Evolutionary conservation across 2,888 invertebrate genomes (phyloP), one percentile per base, ranked within the genome.

Genomic region (Lymantria monacha): DNA sequence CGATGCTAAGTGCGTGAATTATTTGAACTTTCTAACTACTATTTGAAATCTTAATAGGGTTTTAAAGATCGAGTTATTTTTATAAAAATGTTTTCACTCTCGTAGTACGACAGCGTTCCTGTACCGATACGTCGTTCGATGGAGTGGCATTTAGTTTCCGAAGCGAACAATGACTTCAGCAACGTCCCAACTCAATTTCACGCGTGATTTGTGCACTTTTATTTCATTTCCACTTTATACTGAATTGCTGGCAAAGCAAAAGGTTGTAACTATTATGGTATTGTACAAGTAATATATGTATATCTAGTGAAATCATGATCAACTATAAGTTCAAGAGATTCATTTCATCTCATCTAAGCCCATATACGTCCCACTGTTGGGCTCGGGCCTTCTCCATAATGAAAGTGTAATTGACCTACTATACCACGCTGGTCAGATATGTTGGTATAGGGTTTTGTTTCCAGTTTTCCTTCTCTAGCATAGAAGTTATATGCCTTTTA

Each of bases 161-260:
- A 70, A 70, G 63, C 79, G 77, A 75, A 83, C 83, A 83, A 82
- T 82, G 80, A 79, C 81, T 83, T 79, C 72, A 76, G 77, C 72
- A 61, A 55, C 71, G 79, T 81, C 70, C 81, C 81, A 87, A 88
- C 80, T 86, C 88, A 86, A 90, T 90, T 90, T 89, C 87, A 89
- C 88, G 89, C 86, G 85, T 87, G 87, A 87, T 89, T 87, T 87
- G 81, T 83, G 76, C 76, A 79, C 79, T 85, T 85, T 87, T 85
- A 87, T 86, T 87, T 85, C 81, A 81, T 87, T 87, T 77, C 80
- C 77, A 83, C 76, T 79, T 64, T 64, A 63, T n/a, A 69, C 63
- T 70, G 70, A 74, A 77, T 70, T 66, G 66, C 65, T 73, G 70
- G 74, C 67, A 67, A 50, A 59, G 51, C 42, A 53, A 55, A 55